Base-by-base conservation (phyloP, 2,888 invertebrate genomes). In the Chouioia cunea region DNA sequence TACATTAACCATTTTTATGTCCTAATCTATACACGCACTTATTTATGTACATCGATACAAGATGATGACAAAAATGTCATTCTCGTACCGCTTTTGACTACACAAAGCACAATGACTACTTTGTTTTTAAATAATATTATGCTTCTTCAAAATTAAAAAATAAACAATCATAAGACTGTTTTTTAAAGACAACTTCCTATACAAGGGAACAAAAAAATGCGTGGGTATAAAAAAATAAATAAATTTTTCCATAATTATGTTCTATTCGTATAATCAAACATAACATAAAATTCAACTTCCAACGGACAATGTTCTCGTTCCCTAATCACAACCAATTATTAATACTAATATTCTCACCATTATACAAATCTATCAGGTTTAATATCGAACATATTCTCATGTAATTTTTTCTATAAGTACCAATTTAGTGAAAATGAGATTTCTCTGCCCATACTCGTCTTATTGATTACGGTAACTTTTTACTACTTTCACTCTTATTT, bases 1-100 rank as follows among this genome's bases (percentile, higher is more conserved):
- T 74, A 74, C 69, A 71, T 68, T 68, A 71, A 71, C 58, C 48
- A 71, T 68, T 47, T 70, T 70, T 68, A 53, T 67, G 52, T 10
- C 18, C 71, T 73, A 71, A 71, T 63, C 69, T 74, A 71, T 74
- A 74, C 71, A 74, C 69, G 71, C 65, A 74, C 64, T 73, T 63
- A 70, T 47, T 70, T 73, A 71, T 73, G 65, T 73, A 73, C 71
- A 71, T 71, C 52, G 68, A 65, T 68, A 71, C 68, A 68, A 73
- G 71, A 71, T 68, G 65, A 71, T 62, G 67, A 70, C 62, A 70
- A 73, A 73, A 70, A 67, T 70, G 66, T 67, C 67, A 67, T 64
- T 65, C 67, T 70, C 57, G 64, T 70, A 70, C 67, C 69, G 65
- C 47, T 59, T 73, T 58, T 46, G 22, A 69, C 59, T 65, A 60